Percentiles rank a stretch among this genome's conserved stretches.
Conservation (phyloP, 2,113 vertebrate genomes). For the Heterotilapia buettikoferi region DNA sequence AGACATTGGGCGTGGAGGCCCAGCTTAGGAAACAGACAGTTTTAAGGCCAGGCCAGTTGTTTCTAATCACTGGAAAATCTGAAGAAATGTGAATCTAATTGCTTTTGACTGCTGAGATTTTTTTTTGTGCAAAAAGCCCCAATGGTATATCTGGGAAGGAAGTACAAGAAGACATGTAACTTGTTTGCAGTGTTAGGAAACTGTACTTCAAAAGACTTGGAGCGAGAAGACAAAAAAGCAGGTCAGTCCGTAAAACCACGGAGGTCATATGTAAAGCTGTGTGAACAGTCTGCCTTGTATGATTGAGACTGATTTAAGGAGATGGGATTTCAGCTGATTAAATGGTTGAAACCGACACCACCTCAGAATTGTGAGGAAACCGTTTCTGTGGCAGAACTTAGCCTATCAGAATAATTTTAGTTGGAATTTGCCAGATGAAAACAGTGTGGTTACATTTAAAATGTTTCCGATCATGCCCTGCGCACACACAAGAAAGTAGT, state of each 20-base stretch:
- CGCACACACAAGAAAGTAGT: slow-evolving; percentile 34
- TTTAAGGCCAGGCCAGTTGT: slow-evolving; percentile 43
- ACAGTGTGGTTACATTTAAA: background rate
- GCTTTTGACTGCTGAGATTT: slow-evolving; percentile 37
- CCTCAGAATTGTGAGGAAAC: slow-evolving; percentile 19
- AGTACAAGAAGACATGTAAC: background rate
- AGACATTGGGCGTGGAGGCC: slow-evolving; percentile 34
- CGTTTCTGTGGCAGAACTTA: background rate
- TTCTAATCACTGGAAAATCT: slow-evolving; percentile 55
- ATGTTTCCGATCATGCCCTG: slow-evolving; percentile 19
- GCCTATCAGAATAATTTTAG: slow-evolving; percentile 21
- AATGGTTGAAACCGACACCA: slow-evolving; percentile 3
- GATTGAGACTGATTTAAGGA: slow-evolving; percentile 3
- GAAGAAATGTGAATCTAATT: slow-evolving; percentile 58
- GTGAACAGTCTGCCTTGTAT: slow-evolving; percentile 4
- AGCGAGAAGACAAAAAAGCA: background rate
- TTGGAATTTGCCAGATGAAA: slow-evolving; percentile 21
- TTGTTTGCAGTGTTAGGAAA: slow-evolving; percentile 11
- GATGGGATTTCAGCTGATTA: slow-evolving; percentile 26
- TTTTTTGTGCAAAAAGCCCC: background rate
- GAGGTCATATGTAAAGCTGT: slow-evolving; percentile 1
- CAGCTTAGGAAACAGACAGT: slow-evolving; percentile 22
- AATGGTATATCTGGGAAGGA: background rate
- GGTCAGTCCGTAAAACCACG: background rate
- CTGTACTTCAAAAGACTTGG: slow-evolving; percentile 12